Conservation (phyloP, 2,888 invertebrate genomes). For the Allolobophora icterica region DNA sequence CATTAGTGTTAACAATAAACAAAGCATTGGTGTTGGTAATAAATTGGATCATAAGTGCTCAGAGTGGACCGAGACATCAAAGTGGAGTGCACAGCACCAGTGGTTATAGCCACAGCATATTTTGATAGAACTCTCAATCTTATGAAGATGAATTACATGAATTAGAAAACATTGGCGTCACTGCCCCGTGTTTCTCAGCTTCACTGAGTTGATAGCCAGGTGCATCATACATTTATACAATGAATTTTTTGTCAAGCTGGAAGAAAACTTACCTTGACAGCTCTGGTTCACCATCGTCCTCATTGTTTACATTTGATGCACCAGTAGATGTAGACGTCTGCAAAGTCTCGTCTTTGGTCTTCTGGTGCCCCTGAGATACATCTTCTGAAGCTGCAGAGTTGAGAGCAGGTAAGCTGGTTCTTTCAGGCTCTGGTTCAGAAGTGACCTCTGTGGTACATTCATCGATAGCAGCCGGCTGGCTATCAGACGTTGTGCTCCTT, state of each 20-base stretch:
- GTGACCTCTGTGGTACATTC: background rate
- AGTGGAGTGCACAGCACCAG: background rate
- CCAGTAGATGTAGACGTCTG: background rate
- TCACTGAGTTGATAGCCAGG: background rate
- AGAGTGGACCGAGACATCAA: too few relatives aligned
- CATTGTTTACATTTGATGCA: background rate
- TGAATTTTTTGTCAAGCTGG: background rate
- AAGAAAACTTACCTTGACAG: conserved; percentile 34
- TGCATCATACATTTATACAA: background rate
- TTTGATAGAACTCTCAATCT: background rate
- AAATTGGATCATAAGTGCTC: too few relatives aligned
- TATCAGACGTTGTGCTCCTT: background rate
- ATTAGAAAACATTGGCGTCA: too few relatives aligned
- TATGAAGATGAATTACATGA: background rate
- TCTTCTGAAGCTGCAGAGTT: conserved; percentile 8
- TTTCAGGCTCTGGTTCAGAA: background rate
- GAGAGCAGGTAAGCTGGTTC: background rate
- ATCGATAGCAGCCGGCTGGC: background rate
- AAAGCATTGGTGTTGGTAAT: too few relatives aligned
- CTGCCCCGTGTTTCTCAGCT: background rate
- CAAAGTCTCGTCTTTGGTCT: background rate
- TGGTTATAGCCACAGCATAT: background rate
- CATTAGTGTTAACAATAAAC: too few relatives aligned
- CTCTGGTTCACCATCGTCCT: conserved; percentile 42
- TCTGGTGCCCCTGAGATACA: background rate